Evolutionary conservation across 2,113 vertebrate species (phyloP).

Genomic region (Oryzias celebensis): DNA sequence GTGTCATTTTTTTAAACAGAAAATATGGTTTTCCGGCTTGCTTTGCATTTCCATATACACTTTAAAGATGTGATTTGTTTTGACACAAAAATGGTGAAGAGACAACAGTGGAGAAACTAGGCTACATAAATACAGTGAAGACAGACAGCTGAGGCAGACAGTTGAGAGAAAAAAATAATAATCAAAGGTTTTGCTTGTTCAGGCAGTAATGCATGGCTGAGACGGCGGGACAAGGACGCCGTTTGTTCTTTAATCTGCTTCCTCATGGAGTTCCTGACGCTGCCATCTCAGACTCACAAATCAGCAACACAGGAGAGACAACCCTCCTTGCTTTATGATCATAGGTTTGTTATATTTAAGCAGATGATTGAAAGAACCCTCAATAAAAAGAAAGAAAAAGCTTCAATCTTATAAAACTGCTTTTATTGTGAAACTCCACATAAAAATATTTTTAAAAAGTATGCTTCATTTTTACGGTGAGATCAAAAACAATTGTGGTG

Average conservation of each 20-base stretch:
- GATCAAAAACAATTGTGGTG: conserved; percentile 17
- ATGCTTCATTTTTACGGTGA: not conserved
- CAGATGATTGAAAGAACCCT: not conserved
- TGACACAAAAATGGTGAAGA: not conserved
- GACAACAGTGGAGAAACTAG: not conserved
- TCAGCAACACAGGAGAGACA: not conserved
- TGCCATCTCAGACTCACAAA: conserved; percentile 6
- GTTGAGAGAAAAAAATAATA: not conserved
- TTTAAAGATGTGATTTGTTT: too few species aligned
- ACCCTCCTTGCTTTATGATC: too few species aligned
- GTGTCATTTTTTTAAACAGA: too few species aligned
- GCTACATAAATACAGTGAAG: not conserved
- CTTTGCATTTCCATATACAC: too few species aligned
- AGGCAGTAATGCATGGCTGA: conserved; percentile 22
- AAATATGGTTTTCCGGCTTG: too few species aligned
- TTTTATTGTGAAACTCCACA: conserved; percentile 36
- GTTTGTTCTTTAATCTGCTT: conserved; percentile 49
- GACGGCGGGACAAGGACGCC: conserved; percentile 36
- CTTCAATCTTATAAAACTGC: not conserved
- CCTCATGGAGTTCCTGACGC: conserved; percentile 24
- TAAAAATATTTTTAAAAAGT: conserved; percentile 4
- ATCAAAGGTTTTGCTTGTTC: conserved; percentile 36
- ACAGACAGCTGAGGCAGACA: conserved; percentile 1
- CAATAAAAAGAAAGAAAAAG: not conserved
- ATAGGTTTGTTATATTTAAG: too few species aligned